phyloP scores from a whole-genome alignment of 1,140 invertebrate species.

The Drosophila tsacasi region DNA sequence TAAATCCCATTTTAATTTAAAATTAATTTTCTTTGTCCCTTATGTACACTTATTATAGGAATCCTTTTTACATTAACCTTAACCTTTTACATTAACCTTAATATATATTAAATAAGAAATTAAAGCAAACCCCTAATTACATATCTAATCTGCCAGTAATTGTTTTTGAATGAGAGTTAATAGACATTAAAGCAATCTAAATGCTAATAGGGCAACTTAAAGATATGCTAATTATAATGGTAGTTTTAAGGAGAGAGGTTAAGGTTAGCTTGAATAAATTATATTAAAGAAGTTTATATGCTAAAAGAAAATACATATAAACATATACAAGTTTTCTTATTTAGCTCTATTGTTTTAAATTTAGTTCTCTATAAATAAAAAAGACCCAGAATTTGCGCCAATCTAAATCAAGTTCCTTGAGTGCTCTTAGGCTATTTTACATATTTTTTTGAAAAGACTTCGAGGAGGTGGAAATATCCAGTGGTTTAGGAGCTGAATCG shows the following conservation, averaged over 20 bases:
- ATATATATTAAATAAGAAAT: background rate
- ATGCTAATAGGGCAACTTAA: background rate
- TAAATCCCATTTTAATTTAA: background rate
- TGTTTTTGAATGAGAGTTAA: conserved; percentile 7
- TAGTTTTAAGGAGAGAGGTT: background rate
- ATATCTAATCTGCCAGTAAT: conserved; percentile 4
- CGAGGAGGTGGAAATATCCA: conserved; percentile 7
- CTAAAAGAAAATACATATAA: background rate
- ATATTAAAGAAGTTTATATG: background rate
- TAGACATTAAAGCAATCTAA: conserved; percentile 21
- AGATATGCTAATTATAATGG: conserved; percentile 11
- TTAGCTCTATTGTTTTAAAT: too few species aligned
- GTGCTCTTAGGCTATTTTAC: background rate
- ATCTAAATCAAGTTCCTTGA: background rate
- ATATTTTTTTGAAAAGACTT: background rate
- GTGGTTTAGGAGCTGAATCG: conserved; percentile 3
- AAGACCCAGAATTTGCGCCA: background rate
- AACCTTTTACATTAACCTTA: background rate
- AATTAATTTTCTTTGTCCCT: background rate
- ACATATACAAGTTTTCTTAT: too few species aligned
- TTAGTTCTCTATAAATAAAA: background rate
- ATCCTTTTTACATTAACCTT: background rate
- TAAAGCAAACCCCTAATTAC: background rate
- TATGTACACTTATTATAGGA: background rate
- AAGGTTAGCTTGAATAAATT: background rate